These are phyloP conservation scores for Pampusana beccarii DNA, from an alignment of 2,113 vertebrate species.

Conservation along the genomic window DNA sequence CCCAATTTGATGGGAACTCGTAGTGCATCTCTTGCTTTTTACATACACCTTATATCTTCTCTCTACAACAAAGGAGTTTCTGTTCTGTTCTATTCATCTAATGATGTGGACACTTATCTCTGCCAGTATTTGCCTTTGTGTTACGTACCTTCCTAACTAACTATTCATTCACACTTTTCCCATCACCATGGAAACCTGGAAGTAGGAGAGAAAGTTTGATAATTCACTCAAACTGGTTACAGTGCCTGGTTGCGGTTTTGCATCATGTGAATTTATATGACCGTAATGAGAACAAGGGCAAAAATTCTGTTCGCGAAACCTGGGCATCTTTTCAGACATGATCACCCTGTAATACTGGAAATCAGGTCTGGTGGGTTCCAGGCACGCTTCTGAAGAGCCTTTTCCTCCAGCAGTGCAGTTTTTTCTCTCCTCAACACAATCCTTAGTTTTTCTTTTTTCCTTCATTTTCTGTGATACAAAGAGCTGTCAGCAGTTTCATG, in stretches of 20 bases:
- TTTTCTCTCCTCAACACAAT: background rate
- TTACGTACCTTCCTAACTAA: background rate
- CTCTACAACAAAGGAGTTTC: fast-evolving
- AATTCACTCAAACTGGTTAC: background rate
- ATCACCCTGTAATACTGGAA: fast-evolving
- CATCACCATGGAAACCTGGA: conserved; percentile 38
- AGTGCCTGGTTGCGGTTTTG: background rate
- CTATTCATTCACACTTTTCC: background rate
- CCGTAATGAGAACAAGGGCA: background rate
- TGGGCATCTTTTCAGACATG: background rate
- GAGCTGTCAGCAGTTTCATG: background rate
- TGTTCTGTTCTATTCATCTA: background rate
- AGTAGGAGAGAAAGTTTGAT: background rate
- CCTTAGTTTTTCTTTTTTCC: background rate
- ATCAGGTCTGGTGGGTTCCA: fast-evolving
- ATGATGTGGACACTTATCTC: background rate
- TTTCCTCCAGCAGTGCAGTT: background rate
- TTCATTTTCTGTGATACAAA: background rate
- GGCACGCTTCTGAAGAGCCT: background rate
- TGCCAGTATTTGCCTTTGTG: background rate
- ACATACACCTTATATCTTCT: fast-evolving
- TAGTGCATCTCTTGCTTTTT: background rate
- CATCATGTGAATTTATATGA: background rate
- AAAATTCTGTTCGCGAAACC: no score
- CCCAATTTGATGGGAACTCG: fast-evolving